phyloP scores from a whole-genome alignment of 2,888 invertebrate genomes.

The Ceramica pisi region DNA sequence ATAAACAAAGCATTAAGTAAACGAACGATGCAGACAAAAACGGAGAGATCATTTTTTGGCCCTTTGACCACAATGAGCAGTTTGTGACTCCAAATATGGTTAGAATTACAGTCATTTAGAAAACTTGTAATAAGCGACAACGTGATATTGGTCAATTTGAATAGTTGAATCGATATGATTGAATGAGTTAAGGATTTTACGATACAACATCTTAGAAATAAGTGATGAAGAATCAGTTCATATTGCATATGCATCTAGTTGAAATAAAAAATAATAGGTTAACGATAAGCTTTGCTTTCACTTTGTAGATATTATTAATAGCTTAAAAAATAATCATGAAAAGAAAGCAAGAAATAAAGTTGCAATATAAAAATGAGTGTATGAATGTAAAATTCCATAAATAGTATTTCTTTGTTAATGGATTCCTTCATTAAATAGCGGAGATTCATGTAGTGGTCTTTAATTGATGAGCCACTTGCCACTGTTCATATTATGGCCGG shows the following conservation, averaged over 20 bases:
- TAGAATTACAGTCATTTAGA: not conserved
- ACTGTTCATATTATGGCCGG: too few relatives aligned
- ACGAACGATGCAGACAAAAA: not conserved
- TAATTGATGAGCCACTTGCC: too few relatives aligned
- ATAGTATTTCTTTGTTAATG: too few relatives aligned
- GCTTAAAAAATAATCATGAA: too few relatives aligned
- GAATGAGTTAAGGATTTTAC: not conserved
- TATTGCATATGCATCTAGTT: too few relatives aligned
- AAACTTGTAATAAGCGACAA: not conserved
- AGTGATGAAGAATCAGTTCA: not conserved
- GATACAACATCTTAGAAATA: conserved; percentile 9
- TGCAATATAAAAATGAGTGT: not conserved
- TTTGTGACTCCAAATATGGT: too few relatives aligned
- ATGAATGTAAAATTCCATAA: not conserved
- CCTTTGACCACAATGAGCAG: too few relatives aligned
- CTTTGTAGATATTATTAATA: too few relatives aligned
- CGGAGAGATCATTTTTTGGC: not conserved
- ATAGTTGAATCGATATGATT: not conserved
- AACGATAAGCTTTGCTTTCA: not conserved
- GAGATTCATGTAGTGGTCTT: too few relatives aligned
- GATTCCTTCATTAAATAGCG: too few relatives aligned
- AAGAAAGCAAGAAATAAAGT: not conserved
- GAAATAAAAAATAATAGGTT: not conserved
- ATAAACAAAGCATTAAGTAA: not conserved
- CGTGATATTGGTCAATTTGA: not conserved